These are phyloP conservation scores for Indicator indicator DNA, from an alignment of 2,113 vertebrate genomes.

Conservation along the genomic window DNA sequence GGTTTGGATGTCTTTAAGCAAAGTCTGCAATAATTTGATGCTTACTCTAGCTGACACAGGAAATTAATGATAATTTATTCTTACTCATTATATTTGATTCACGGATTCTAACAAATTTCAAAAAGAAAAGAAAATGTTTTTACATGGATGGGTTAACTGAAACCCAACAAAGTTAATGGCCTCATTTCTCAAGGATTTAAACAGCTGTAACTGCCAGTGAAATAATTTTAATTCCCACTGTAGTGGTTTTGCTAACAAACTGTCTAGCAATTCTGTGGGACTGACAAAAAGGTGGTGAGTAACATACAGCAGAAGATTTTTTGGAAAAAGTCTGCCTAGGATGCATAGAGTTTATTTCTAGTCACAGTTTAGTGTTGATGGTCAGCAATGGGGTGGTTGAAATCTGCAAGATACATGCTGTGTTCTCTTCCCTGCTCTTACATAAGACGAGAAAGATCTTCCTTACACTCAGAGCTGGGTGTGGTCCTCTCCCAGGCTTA, in stretches of 20 bases:
- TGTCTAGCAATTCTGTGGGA: neutral
- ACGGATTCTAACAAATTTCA: neutral
- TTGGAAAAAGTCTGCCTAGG: neutral
- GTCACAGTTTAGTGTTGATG: neutral
- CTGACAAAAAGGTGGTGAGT: neutral
- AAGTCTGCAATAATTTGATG: neutral
- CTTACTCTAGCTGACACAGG: neutral
- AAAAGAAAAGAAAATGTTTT: neutral
- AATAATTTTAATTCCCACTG: neutral
- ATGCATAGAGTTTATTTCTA: neutral
- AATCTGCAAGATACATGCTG: neutral
- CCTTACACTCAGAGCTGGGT: neutral
- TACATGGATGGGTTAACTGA: neutral
- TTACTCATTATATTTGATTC: neutral
- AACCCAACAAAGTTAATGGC: neutral
- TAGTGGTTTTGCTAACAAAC: neutral
- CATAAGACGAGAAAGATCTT: neutral
- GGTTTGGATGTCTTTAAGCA: neutral
- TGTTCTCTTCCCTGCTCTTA: neutral
- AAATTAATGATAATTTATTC: neutral
- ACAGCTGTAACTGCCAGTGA: neutral
- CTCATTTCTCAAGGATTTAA: neutral
- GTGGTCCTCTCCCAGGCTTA: neutral
- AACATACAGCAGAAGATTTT: neutral
- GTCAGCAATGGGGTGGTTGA: neutral